Percentiles rank a stretch among this genome's conserved stretches.
These are phyloP conservation scores for Apodemia zela DNA, from an alignment of 2,888 invertebrate species.

Conservation along the genomic window DNA sequence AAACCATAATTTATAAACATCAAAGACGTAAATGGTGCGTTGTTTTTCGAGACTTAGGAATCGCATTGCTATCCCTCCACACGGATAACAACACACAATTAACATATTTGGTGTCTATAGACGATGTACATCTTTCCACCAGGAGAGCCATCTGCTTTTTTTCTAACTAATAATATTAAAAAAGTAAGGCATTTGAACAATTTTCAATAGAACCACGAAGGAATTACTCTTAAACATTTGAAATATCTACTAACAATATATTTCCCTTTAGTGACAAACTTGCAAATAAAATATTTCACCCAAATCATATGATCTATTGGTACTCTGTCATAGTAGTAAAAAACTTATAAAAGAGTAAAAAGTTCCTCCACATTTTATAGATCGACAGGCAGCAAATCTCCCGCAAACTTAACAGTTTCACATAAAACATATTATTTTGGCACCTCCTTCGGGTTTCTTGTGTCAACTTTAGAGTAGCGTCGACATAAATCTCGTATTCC, in stretches of 20 bases:
- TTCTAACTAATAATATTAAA: no score
- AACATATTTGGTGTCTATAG: no score
- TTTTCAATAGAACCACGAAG: no score
- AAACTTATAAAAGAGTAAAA: conserved; percentile 8
- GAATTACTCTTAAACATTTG: no score
- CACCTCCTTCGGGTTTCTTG: conserved; percentile 29
- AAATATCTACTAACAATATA: not conserved
- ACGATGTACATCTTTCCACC: no score
- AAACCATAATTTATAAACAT: no score
- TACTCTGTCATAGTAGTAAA: conserved; percentile 3
- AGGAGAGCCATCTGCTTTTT: no score
- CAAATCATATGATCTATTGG: conserved; percentile 1
- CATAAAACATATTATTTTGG: conserved; percentile 30
- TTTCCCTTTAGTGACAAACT: not conserved
- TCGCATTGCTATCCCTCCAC: no score
- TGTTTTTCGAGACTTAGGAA: no score
- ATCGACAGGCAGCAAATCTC: conserved; percentile 17
- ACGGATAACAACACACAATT: no score
- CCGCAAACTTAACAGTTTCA: conserved; percentile 21
- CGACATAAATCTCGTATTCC: conserved; percentile 33
- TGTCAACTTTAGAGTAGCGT: conserved; percentile 29
- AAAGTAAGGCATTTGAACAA: no score
- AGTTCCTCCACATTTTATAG: conserved; percentile 16
- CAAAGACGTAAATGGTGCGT: no score
- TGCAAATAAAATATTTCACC: conserved; percentile 10